A percentile compares a stretch with the other conserved stretches of the same genome.
phyloP scores from a whole-genome alignment of 2,113 vertebrate species.

The Gila orcuttii region DNA sequence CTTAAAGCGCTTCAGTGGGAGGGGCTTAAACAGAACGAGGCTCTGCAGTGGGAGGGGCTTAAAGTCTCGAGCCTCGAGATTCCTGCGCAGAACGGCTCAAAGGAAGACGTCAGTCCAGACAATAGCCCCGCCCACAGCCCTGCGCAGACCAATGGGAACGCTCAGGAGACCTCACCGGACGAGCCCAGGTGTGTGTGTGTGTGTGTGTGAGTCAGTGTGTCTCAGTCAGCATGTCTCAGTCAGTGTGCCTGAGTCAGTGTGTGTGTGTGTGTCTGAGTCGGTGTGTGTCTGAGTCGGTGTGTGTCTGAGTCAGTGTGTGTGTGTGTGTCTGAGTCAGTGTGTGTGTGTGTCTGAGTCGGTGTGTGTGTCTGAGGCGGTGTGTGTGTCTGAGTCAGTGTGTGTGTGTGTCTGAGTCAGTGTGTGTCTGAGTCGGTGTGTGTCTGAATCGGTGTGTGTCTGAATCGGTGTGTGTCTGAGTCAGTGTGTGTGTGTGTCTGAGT shows the following conservation, averaged over 20 bases:
- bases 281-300: no score
- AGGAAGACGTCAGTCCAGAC: conserved; percentile 78
- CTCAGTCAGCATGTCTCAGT: no score
- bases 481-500: no score
- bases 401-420: neutral
- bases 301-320: no score
- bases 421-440: neutral
- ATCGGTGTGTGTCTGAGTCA: no score
- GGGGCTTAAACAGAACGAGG: conserved; percentile 82
- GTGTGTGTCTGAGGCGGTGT: neutral
- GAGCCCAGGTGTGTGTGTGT: conserved; percentile 81
- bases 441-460: no score
- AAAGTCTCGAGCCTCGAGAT: conserved; percentile 70
- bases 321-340: no score
- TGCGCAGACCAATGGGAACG: conserved; percentile 79
- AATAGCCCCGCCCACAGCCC: conserved; percentile 83
- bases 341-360: neutral
- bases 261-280: no score
- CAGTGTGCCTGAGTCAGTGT: no score
- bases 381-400: neutral
- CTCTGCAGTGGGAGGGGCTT: conserved; percentile 88
- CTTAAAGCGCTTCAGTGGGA: conserved; percentile 84
- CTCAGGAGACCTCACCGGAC: conserved; percentile 81
- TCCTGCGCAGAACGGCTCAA: conserved; percentile 76
- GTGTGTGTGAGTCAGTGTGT: neutral